These are phyloP conservation scores for Chloroclysta siterata DNA, from an alignment of 2,888 invertebrate species.

Conservation along the genomic window DNA sequence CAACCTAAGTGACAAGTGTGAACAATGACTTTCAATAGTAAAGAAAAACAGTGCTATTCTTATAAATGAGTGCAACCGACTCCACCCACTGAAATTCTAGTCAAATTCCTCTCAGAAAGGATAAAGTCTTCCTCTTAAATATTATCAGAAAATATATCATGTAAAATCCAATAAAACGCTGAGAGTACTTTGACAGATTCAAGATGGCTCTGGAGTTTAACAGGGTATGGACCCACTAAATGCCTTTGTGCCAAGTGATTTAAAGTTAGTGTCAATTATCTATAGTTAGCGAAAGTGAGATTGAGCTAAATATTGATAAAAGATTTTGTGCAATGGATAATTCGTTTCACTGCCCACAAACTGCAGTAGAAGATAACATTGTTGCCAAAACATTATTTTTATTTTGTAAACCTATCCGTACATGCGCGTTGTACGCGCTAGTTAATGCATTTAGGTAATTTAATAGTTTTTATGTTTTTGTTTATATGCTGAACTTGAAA, in stretches of 20 bases:
- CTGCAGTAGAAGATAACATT: constrained; percentile 58
- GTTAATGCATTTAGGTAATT: constrained; percentile 81
- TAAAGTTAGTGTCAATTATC: constrained; percentile 82
- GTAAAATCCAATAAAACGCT: constrained; percentile 53
- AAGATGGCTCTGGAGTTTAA: constrained; percentile 72
- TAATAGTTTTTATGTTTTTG: constrained; percentile 70
- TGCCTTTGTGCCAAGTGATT: constrained; percentile 85
- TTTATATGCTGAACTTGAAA: constrained; percentile 62
- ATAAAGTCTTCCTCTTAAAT: constrained; percentile 71
- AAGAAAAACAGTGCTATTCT: constrained; percentile 63
- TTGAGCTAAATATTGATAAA: constrained; percentile 57
- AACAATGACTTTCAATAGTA: constrained; percentile 72
- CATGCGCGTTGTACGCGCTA: constrained; percentile 60
- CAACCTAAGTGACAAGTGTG: constrained; percentile 83
- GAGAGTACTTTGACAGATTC: constrained; percentile 80
- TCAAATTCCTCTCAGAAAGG: constrained; percentile 78
- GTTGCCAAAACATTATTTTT: constrained; percentile 68
- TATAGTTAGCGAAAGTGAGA: constrained; percentile 69
- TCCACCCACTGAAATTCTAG: constrained; percentile 77
- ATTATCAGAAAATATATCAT: constrained; percentile 48
- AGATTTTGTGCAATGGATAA: constrained; percentile 78
- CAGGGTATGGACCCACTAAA: constrained; percentile 83
- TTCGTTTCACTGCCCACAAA: constrained; percentile 57
- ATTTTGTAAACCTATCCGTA: constrained; percentile 51
- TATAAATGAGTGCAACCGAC: constrained; percentile 57